Evolutionary conservation across 30 jellyfish, hydroid and myxozoan genomes (phyloP).

Genomic region (Haliclystus octoradiatus): DNA sequence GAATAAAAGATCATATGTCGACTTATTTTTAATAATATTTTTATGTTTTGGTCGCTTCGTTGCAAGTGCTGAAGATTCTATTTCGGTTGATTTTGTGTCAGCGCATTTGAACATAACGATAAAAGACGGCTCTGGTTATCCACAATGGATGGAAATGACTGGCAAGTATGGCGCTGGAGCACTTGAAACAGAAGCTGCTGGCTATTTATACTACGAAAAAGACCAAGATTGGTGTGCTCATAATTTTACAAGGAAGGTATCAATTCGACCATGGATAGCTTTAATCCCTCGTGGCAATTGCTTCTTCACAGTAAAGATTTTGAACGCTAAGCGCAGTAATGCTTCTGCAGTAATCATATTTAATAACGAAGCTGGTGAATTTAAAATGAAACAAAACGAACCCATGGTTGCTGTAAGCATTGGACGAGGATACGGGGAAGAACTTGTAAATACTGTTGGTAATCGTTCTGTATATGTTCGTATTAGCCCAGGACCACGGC

Average conservation of each 20-base stretch:
- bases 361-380: slow-evolving; percentile 14
- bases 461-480: slow-evolving; percentile 1
- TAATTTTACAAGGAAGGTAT: slow-evolving; percentile 7
- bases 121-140: neutral
- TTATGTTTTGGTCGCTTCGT: neutral
- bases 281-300: slow-evolving; percentile 54
- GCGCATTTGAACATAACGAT: neutral
- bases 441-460: slow-evolving; percentile 4
- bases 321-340: slow-evolving; percentile 45
- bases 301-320: slow-evolving; percentile 44
- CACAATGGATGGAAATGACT: neutral
- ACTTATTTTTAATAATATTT: neutral
- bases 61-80: neutral
- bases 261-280: slow-evolving; percentile 67
- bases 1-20: neutral
- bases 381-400: slow-evolving; percentile 28
- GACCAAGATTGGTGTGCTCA: slow-evolving; percentile 42
- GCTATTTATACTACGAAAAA: slow-evolving; percentile 14
- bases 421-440: slow-evolving; percentile 11
- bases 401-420: slow-evolving; percentile 52
- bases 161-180: slow-evolving; percentile 54
- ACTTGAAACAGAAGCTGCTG: slow-evolving; percentile 14
- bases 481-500: slow-evolving; percentile 47
- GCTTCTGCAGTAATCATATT: slow-evolving; percentile 83
- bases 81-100: neutral